Conservation (phyloP, 2,888 invertebrate species). For the Ceraclea dissimilis region DNA sequence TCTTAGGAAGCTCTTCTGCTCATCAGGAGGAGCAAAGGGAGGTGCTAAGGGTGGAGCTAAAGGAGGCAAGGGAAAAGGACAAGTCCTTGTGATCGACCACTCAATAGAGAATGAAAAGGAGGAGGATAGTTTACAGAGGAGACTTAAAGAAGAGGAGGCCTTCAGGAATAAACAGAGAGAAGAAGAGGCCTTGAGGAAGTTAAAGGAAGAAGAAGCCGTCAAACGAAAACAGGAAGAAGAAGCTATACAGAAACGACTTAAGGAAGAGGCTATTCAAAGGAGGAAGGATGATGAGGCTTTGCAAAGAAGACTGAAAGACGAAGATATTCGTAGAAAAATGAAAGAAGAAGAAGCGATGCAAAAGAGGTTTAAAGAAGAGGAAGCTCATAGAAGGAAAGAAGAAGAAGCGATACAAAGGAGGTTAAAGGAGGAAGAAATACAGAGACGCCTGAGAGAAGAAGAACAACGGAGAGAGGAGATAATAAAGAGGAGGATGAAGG, state of each 20-base stretch:
- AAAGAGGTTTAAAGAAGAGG: constrained; percentile 26
- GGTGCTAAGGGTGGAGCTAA: constrained; percentile 61
- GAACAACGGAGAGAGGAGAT: constrained; percentile 20
- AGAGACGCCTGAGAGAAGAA: constrained; percentile 26
- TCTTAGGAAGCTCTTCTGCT: constrained; percentile 56
- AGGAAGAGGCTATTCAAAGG: constrained; percentile 24
- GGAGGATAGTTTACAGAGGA: constrained; percentile 17
- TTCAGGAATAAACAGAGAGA: constrained; percentile 28
- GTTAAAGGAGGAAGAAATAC: constrained; percentile 17
- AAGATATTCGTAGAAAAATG: constrained; percentile 22
- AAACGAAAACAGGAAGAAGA: constrained; percentile 21
- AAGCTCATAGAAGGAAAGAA: constrained; percentile 21
- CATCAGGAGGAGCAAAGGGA: constrained; percentile 63
- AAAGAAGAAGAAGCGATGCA: constrained; percentile 19
- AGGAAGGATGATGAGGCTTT: constrained; percentile 25
- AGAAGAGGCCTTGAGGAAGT: constrained; percentile 13
- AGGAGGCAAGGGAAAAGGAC: constrained; percentile 64
- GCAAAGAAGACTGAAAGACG: constrained; percentile 26
- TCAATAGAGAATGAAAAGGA: constrained; percentile 40
- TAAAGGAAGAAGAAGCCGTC: constrained; percentile 22
- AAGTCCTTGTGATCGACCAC: constrained; percentile 58
- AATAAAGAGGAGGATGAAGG: constrained; percentile 21
- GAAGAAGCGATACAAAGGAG: constrained; percentile 23
- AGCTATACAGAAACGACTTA: constrained; percentile 13
- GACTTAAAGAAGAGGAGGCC: constrained; percentile 37